Base-by-base conservation (phyloP, 2,888 invertebrate species). In the Nebria salina region DNA sequence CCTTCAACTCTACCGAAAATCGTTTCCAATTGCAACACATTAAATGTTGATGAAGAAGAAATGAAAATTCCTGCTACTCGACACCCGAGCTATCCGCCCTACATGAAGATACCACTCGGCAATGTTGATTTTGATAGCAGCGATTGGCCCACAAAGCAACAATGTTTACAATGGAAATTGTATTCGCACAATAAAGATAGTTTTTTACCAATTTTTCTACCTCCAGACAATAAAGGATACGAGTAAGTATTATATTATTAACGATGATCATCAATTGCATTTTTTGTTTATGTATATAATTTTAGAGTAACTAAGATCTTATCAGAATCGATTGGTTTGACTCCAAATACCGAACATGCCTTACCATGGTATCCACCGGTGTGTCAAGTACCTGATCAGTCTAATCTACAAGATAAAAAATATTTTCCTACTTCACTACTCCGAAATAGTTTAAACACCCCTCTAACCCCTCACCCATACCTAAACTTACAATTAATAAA, bases 361-460 rank as follows among this genome's bases (percentile, higher is more conserved):
- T 88, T 95, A 83, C 95, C 95, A 2, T 95, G 95, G 95, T 93
- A 94, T 86, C 95, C 95, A 20, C 95, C 95, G 0, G 88, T 91
- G 8, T 95, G 95, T 85, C 89, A 89, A 81, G 85, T 86, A 42
- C 85, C 90, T 86, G 78, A 89, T 73, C 86, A 84, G 65, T 85
- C 85, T 11, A 82, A 81, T 81, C 77, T 77, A 25, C 72, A 85
- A 76, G 85, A 87, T 82, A 85, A 86, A 64, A 88, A 87, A 81
- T 89, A 89, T 84, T 86, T 90, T 76, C 88, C 89, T 15, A 83
- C 86, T 42, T 85, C 86, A 11, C 86, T 89, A 70, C 82, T 86
- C 83, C 82, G 86, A 83, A 82, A 85, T 82, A 77, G 86, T 83
- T 77, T 89, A 85, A 86, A 86, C 83, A 83, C 82, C 68, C 13